Evolutionary conservation across 2,113 vertebrate species (phyloP).

Genomic region (Osmerus eperlanus): DNA sequence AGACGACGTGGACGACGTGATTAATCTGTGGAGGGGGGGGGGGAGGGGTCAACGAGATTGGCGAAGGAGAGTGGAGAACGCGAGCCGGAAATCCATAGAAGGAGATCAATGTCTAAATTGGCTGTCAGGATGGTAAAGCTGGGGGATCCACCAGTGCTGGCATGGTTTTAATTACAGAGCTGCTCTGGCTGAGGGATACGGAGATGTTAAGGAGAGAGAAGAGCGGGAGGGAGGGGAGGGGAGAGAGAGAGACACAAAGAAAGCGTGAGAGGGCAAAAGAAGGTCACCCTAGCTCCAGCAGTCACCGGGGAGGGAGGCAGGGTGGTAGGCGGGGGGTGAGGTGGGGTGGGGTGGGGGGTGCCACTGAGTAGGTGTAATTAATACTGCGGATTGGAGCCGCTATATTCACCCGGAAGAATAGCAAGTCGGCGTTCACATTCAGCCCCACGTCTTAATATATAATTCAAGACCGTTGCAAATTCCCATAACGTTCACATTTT

Average conservation of each 20-base stretch:
- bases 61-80: slow-evolving; percentile 30
- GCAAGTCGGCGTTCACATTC: neutral
- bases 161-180: slow-evolving; percentile 54
- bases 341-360: neutral
- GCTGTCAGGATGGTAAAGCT: slow-evolving; percentile 54
- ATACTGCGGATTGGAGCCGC: neutral
- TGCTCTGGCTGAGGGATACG: slow-evolving; percentile 17
- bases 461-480: neutral
- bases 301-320: neutral
- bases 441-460: neutral
- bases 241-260: neutral
- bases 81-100: slow-evolving; percentile 36
- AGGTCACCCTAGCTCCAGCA: neutral
- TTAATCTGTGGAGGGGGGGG: slow-evolving; percentile 21
- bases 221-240: neutral
- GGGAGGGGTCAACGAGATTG: slow-evolving; percentile 38
- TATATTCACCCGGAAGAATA: neutral
- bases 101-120: slow-evolving; percentile 63
- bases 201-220: slow-evolving; percentile 23
- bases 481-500: neutral
- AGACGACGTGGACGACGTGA: slow-evolving; percentile 20
- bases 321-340: too few relatives aligned
- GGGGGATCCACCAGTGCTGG: slow-evolving; percentile 38
- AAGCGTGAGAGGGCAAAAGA: neutral
- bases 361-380: neutral